Evolutionary conservation across 2,797 vertebrate species (phyloP).

Genomic region (Agapornis canus): DNA sequence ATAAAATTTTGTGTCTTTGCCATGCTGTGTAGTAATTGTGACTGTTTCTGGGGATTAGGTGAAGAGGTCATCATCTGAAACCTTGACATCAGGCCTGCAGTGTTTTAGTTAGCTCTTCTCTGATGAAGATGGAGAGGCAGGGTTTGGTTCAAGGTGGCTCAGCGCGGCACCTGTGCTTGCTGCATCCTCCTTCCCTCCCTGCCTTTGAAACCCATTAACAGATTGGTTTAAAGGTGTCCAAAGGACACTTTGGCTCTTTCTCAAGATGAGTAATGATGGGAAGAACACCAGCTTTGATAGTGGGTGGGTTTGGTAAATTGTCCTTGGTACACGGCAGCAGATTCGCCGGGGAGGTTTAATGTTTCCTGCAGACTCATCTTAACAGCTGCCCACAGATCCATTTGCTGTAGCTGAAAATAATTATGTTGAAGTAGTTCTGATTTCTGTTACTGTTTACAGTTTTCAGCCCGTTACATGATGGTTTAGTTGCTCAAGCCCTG

Average conservation of each 20-base stretch:
- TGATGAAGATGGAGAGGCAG: neutral
- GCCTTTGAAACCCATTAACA: neutral
- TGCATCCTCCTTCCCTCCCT: neutral
- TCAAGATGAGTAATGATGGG: neutral
- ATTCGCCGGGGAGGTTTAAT: neutral
- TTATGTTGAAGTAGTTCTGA: neutral
- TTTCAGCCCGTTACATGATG: rapidly evolving
- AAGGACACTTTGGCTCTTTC: neutral
- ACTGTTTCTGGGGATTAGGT: neutral
- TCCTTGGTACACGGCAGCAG: neutral
- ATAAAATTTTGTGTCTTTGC: neutral
- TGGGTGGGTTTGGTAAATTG: neutral
- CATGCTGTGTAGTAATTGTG: neutral
- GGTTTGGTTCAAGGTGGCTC: neutral
- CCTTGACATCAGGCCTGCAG: neutral
- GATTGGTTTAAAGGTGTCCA: neutral
- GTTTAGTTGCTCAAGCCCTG: neutral
- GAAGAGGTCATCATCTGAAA: neutral
- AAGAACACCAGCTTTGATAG: neutral
- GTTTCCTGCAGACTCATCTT: neutral
- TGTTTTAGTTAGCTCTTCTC: neutral
- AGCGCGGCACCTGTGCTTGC: neutral
- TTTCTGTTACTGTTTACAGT: neutral
- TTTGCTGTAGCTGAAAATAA: neutral
- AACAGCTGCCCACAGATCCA: rapidly evolving